A percentile compares a stretch with the other conserved stretches of the same genome.
Evolutionary conservation across 2,113 vertebrate genomes (phyloP).

Genomic region (Melierax canorus): DNA sequence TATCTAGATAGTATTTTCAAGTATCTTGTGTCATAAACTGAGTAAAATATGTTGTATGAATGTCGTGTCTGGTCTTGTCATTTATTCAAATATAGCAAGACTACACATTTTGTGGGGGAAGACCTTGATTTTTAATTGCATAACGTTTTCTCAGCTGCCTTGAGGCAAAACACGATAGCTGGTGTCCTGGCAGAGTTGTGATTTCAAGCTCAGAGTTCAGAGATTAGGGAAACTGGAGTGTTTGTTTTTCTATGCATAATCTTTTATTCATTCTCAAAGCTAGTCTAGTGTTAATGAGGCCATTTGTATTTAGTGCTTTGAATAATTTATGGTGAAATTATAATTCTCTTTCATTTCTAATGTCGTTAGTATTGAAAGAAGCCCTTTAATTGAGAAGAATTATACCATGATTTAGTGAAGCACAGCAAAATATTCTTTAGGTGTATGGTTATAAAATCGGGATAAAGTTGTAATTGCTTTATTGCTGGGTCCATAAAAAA

Average conservation of each 20-base stretch:
- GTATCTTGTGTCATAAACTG: background rate
- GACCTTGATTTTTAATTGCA: background rate
- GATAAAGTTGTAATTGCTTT: background rate
- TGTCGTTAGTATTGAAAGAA: background rate
- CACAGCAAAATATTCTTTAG: background rate
- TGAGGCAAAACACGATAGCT: background rate
- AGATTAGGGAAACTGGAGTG: background rate
- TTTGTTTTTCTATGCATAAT: background rate
- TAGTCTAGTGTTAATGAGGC: constrained; percentile 3
- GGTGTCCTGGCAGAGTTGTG: background rate
- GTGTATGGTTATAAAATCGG: background rate
- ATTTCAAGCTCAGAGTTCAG: background rate
- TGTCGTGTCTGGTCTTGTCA: background rate
- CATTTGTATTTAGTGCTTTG: constrained; percentile 2
- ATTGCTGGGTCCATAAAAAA: background rate
- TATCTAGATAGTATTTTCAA: background rate
- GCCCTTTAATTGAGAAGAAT: background rate
- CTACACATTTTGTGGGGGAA: background rate
- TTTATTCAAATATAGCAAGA: background rate
- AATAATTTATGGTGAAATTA: constrained; percentile 11
- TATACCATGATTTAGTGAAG: background rate
- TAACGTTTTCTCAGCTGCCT: background rate
- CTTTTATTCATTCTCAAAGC: background rate
- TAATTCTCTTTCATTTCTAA: constrained; percentile 5
- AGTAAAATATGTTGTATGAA: background rate